Percentiles rank a stretch among this genome's conserved stretches.
Evolutionary conservation across 1,140 invertebrate species (phyloP).

Genomic region (Ylistrum balloti): DNA sequence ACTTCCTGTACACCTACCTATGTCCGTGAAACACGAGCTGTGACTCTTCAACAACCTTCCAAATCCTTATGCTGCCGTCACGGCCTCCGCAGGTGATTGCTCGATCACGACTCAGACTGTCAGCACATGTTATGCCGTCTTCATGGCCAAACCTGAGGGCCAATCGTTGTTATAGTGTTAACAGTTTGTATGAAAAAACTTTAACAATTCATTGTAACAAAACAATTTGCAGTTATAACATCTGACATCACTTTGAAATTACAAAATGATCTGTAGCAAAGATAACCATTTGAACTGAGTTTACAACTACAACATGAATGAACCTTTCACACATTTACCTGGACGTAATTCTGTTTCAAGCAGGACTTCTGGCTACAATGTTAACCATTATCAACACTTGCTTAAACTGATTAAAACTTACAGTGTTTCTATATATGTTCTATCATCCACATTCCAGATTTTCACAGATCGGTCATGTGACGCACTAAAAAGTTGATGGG

Average conservation of each 20-base stretch:
- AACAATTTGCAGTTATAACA: too few relatives aligned
- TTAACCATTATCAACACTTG: too few relatives aligned
- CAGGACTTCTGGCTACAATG: too few relatives aligned
- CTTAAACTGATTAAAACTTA: too few relatives aligned
- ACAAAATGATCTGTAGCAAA: too few relatives aligned
- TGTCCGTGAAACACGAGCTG: slow-evolving; percentile 93
- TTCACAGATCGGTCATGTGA: slow-evolving; percentile 92
- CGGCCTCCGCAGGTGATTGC: slow-evolving; percentile 94
- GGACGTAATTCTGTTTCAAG: too few relatives aligned
- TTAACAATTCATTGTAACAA: too few relatives aligned
- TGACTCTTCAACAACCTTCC: slow-evolving; percentile 98
- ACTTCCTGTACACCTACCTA: slow-evolving; percentile 65
- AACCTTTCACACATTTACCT: too few relatives aligned
- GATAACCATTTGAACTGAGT: too few relatives aligned
- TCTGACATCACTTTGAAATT: too few relatives aligned
- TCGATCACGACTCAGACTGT: slow-evolving; percentile 90
- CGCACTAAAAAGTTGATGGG: slow-evolving; percentile 93
- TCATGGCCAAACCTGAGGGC: slow-evolving; percentile 93
- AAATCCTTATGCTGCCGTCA: slow-evolving; percentile 93
- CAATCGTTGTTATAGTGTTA: slow-evolving; percentile 18
- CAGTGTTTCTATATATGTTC: slow-evolving; percentile 97
- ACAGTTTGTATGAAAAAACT: too few relatives aligned
- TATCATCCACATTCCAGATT: slow-evolving; percentile 97
- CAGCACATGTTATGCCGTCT: slow-evolving; percentile 92
- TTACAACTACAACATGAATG: too few relatives aligned